Evolutionary conservation across 2,113 vertebrate species (phyloP).

Genomic region (Dipodomys ordii): DNA sequence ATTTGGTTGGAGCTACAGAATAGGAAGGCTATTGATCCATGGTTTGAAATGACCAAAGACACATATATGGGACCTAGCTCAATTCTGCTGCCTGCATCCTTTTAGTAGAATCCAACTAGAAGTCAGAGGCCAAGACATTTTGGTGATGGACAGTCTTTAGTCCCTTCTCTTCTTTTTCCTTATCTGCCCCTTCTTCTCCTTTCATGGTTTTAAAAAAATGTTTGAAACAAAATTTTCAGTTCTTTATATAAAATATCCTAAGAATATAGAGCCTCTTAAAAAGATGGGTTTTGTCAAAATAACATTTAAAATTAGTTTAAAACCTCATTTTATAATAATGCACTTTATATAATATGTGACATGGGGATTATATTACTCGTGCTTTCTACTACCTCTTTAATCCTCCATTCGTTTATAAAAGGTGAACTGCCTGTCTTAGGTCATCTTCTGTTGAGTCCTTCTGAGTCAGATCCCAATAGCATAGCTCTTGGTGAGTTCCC

Average conservation of each 20-base stretch:
- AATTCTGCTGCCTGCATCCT: not conserved
- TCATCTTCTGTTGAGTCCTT: not conserved
- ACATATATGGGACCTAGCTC: not conserved
- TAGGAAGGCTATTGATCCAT: not conserved
- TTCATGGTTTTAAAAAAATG: not conserved
- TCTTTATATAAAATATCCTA: not conserved
- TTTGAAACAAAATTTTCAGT: not conserved
- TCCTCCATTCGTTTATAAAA: conserved; percentile 14
- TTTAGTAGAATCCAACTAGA: not conserved
- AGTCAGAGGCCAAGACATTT: not conserved
- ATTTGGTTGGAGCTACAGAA: not conserved
- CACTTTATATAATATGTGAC: conserved; percentile 2
- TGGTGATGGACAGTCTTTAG: not conserved
- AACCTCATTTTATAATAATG: not conserved
- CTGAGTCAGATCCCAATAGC: not conserved
- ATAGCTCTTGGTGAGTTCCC: not conserved
- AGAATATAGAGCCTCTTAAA: conserved; percentile 36
- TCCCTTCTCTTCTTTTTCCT: too few species aligned
- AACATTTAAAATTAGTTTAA: conserved; percentile 40
- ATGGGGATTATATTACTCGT: not conserved
- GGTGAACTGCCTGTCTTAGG: not conserved
- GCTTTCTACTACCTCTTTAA: not conserved
- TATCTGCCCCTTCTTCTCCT: too few species aligned
- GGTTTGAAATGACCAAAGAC: not conserved
- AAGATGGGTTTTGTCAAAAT: conserved; percentile 47